Evolutionary conservation across 2,113 vertebrate genomes (phyloP).

Genomic region (Columbina picui): DNA sequence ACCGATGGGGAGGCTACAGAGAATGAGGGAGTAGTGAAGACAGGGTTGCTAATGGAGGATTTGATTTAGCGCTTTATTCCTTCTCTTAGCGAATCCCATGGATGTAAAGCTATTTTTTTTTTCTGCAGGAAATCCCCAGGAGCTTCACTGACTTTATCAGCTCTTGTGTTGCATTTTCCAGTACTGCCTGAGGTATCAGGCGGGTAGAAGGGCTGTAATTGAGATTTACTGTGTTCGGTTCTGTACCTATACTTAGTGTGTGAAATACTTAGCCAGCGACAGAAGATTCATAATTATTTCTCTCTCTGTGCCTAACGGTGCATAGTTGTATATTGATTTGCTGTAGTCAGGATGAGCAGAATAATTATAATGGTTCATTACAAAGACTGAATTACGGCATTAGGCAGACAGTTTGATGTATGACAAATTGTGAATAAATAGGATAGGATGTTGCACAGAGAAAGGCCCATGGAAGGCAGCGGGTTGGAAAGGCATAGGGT

Average conservation of each 20-base stretch:
- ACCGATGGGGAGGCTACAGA: rapidly evolving
- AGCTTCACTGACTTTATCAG: background rate
- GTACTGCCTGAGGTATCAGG: background rate
- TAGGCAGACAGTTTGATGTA: background rate
- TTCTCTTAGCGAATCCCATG: background rate
- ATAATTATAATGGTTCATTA: background rate
- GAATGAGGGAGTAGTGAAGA: background rate
- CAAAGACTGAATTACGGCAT: background rate
- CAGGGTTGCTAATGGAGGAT: background rate
- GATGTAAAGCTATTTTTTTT: background rate
- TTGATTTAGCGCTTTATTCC: background rate
- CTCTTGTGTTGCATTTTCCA: background rate
- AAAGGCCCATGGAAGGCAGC: rapidly evolving
- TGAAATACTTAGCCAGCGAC: background rate
- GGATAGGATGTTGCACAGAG: background rate
- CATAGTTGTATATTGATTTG: conserved; percentile 4
- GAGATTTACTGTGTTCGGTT: background rate
- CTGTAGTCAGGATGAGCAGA: background rate
- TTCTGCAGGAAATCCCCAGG: background rate
- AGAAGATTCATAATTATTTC: background rate
- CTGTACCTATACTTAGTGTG: background rate
- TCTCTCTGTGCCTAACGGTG: background rate
- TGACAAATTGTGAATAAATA: background rate
- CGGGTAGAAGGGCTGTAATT: background rate
- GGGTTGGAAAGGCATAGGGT: background rate